Evolutionary conservation across 2,113 vertebrate species (phyloP).

Genomic region (Rhinolophus sinicus): DNA sequence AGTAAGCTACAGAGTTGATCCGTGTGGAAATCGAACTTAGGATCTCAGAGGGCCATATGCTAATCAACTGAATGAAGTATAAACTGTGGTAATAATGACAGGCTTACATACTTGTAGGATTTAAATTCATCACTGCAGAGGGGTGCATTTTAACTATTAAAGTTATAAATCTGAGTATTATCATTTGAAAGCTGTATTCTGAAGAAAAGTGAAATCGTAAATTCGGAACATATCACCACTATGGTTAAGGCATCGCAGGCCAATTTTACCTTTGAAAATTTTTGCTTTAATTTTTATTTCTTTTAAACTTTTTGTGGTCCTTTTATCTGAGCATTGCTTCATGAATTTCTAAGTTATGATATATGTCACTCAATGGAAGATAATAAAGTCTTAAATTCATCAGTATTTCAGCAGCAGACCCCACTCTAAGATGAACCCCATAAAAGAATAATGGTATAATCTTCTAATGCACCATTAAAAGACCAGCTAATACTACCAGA

Average conservation of each 20-base stretch:
- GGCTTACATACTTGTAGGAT: neutral
- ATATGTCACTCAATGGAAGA: neutral
- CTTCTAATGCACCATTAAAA: neutral
- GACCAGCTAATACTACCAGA: neutral
- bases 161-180: neutral
- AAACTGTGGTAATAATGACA: neutral
- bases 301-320: neutral
- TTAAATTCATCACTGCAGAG: neutral
- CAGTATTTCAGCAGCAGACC: neutral
- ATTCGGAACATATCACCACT: neutral
- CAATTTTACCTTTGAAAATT: slow-evolving; percentile 4
- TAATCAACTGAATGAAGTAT: neutral
- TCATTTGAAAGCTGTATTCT: neutral
- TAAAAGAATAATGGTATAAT: neutral
- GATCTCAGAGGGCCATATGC: neutral
- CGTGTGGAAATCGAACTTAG: neutral
- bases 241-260: neutral
- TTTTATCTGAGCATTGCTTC: slow-evolving; percentile 10
- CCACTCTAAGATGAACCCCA: neutral
- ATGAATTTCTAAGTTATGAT: neutral
- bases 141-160: neutral
- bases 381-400: neutral
- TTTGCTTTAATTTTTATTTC: slow-evolving; percentile 27
- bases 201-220: slow-evolving; percentile 14
- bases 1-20: neutral